phyloP scores from a whole-genome alignment of 2,888 invertebrate genomes.

The Drosophila kokeensis region DNA sequence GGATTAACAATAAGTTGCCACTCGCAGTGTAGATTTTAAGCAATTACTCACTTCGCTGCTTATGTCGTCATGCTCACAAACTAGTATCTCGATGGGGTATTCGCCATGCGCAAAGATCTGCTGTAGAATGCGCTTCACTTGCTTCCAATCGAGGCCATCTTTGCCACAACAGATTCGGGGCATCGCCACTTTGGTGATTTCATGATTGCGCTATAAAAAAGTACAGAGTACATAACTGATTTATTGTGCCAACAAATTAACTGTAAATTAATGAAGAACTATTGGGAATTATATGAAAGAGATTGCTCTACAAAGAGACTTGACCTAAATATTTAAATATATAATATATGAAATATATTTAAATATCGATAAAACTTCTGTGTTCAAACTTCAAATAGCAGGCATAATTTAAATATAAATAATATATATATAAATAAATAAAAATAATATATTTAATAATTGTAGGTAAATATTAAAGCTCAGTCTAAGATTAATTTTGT shows the following conservation, averaged over 20 bases:
- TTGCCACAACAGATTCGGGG: conserved; percentile 89
- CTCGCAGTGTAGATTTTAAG: neutral
- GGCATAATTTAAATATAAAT: neutral
- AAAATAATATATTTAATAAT: too few species aligned
- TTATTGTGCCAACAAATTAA: conserved; percentile 24
- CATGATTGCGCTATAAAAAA: conserved; percentile 81
- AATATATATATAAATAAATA: neutral
- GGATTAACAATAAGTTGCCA: conserved; percentile 7
- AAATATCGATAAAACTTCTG: neutral
- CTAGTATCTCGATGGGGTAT: conserved; percentile 75
- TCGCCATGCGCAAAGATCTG: conserved; percentile 75
- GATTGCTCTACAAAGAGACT: neutral
- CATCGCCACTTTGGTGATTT: conserved; percentile 87
- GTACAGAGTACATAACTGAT: neutral
- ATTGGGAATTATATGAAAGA: neutral
- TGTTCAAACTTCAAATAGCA: neutral
- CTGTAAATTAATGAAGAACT: conserved; percentile 9
- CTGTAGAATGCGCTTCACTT: conserved; percentile 84
- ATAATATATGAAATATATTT: neutral
- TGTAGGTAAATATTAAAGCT: too few species aligned
- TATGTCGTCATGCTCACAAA: conserved; percentile 74
- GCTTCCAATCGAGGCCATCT: conserved; percentile 87
- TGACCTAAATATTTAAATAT: neutral
- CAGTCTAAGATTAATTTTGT: too few species aligned
- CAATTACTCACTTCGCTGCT: conserved; percentile 49